A percentile compares a stretch with the other conserved stretches of the same genome.
These are phyloP conservation scores for Lacanobia wlatinum DNA, from an alignment of 2,888 invertebrate genomes.

Conservation along the genomic window DNA sequence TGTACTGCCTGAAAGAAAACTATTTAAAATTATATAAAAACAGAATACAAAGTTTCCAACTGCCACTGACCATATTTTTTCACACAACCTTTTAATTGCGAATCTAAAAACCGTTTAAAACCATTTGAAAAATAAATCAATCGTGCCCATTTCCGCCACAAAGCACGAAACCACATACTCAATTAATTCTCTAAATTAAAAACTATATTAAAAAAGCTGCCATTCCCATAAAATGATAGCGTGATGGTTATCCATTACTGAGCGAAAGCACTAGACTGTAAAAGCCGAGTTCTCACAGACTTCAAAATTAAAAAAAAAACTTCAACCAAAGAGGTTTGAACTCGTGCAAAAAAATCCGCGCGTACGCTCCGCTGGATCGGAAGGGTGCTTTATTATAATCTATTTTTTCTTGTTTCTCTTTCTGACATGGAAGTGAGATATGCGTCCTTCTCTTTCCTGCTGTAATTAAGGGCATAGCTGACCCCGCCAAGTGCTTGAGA, in stretches of 20 bases:
- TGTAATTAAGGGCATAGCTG: conserved; percentile 87
- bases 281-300: conserved; percentile 80
- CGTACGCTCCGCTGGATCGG: conserved; percentile 80
- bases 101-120: conserved; percentile 42
- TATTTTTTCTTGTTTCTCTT: conserved; percentile 75
- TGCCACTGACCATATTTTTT: background rate
- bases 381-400: conserved; percentile 85
- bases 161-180: conserved; percentile 39
- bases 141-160: conserved; percentile 33
- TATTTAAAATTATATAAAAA: background rate
- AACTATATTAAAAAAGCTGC: conserved; percentile 33
- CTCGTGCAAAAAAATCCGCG: conserved; percentile 84
- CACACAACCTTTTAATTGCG: conserved; percentile 13
- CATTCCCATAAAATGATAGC: conserved; percentile 66
- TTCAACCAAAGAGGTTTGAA: conserved; percentile 73
- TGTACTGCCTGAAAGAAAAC: no score
- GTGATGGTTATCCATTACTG: conserved; percentile 68
- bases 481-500: conserved; percentile 84
- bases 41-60: background rate
- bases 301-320: conserved; percentile 66
- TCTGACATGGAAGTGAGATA: conserved; percentile 53
- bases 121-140: conserved; percentile 35
- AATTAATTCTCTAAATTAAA: conserved; percentile 43
- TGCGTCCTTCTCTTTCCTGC: conserved; percentile 72
- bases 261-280: conserved; percentile 81